Base-by-base conservation (phyloP, 2,113 vertebrate genomes). In the Neomonachus schauinslandi region DNA sequence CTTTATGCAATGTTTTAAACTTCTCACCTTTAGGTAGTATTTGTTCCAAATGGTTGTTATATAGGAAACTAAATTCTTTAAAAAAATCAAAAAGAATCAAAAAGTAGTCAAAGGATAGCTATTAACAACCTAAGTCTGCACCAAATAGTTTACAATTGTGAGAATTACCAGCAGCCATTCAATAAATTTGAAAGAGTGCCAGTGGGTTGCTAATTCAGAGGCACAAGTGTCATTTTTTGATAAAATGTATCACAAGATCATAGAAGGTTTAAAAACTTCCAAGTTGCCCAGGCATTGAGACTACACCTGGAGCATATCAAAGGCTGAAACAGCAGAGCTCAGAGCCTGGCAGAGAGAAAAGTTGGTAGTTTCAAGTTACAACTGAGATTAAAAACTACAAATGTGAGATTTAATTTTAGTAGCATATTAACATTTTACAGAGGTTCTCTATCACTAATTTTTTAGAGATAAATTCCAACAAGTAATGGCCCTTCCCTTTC, bases 171-270 rank as follows among this genome's bases (percentile, higher is more conserved):
- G 96, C 81, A 97, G 94, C 69, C 79, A 94, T 82, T 92, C 85
- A 94, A 97, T 80, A 94, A 88, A 76, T 89, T 69, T 96, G 6
- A 92, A 49, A 84, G 88, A 85, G 86, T 71, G 77, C 49, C 97
- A 97, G 84, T 77, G 84, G 82, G 61, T 93, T 91, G 39, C 22
- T 98, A 98, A 89, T 92, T 98, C 71, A 96, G 93, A 97, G 55
- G 36, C 88, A 98, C 63, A 98, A 98, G 95, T 91, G 46, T 74
- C 83, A 87, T n/a, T 90, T 98, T 96, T 98, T 98, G 26, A 97
- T 97, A 97, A 97, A 97, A 28, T 81, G 94, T 19, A 97, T 96
- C 84, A 97, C 51, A 98, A 94, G 42, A 57, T 85, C 86, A 22
- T 83, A 89, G 14, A 26, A 83, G 55, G 33, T 88, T 91, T 77